Conservation (phyloP, 2,797 vertebrate species). For the Phrynocephalus guinanensis region DNA sequence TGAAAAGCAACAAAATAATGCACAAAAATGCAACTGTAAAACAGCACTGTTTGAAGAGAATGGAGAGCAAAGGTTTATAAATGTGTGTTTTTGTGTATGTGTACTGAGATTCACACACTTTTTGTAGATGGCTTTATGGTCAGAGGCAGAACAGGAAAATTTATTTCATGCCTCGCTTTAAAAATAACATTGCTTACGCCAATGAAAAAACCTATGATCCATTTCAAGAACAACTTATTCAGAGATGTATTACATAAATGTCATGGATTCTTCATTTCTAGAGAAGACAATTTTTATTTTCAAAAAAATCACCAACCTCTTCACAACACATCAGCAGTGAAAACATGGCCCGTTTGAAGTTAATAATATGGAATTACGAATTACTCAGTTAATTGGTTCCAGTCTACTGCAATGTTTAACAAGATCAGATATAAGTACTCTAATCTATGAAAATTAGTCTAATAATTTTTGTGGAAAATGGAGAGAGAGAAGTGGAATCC, state of each 20-base stretch:
- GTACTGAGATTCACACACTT: not conserved
- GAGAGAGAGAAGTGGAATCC: slow-evolving; percentile 14
- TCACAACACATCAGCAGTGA: slow-evolving; percentile 48
- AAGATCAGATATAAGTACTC: slow-evolving; percentile 67
- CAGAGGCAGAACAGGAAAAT: not conserved
- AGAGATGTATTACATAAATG: slow-evolving; percentile 14
- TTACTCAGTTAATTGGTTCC: slow-evolving; percentile 76
- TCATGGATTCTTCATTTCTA: slow-evolving; percentile 11
- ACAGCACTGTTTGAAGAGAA: not conserved
- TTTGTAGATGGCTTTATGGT: not conserved
- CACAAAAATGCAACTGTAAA: not conserved
- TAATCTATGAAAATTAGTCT: slow-evolving; percentile 74
- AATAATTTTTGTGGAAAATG: slow-evolving; percentile 64
- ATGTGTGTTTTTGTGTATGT: not conserved
- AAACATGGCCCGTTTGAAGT: slow-evolving; percentile 68
- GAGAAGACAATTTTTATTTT: slow-evolving; percentile 5
- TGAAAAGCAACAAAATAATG: not conserved
- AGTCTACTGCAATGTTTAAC: slow-evolving; percentile 73
- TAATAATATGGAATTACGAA: slow-evolving; percentile 72
- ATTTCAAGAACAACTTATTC: not conserved
- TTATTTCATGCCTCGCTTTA: not conserved
- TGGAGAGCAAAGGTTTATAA: not conserved
- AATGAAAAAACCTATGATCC: not conserved
- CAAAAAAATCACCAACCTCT: slow-evolving; percentile 15
- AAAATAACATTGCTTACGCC: slow-evolving; percentile 10